Base-by-base conservation (phyloP, 2,888 invertebrate species). In the Ferdinandea cuprea region DNA sequence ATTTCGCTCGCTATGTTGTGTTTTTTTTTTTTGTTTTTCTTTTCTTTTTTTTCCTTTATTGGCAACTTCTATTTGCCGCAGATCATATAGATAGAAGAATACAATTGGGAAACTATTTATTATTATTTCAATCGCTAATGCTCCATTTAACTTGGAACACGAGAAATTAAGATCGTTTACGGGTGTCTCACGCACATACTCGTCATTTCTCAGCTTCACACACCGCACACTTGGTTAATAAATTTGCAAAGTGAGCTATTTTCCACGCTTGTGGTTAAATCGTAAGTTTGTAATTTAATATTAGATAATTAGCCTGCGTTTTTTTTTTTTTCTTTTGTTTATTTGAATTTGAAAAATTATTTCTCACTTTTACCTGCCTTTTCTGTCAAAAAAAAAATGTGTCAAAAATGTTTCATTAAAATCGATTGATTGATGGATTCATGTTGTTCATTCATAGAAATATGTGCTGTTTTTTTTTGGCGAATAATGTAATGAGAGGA, bases 231-330 rank as follows among this genome's bases (percentile, higher is more conserved):
- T 76, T 42, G 50, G 76, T 44, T 68, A 35, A 76, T 68, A 46
- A 61, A 61, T 76, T n/a, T 69, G 76, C 59, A 61, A 76, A 69
- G 59, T 59, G 73, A 73, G 44, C 78, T 61, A 66, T 73, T 79
- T 73, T 78, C 35, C 59, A 50, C 44, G 6, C 59, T n/a, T 73
- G 79, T 44, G 73, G 79, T 66, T 78, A 35, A 21, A 65, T 63
- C 56, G 52, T 40, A 54, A 56, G 40, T 66, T 61, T 66, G 78
- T 46, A 66, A 73, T 46, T 54, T 15, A 54, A 73, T 79, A 79
- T 69, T 59, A 30, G 46, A 52, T 37, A 48, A 69, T 59, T 69
- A 30, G 69, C 40, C 66, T 17, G 30, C n/a, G 15, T n/a, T n/a
- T n/a, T 13, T 13, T n/a, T 25, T 0, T 5, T 3, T 5, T 2